A percentile compares a stretch with the other conserved stretches of the same genome.
phyloP scores from a whole-genome alignment of 2,888 invertebrate genomes.

The Criorhina ranunculi region DNA sequence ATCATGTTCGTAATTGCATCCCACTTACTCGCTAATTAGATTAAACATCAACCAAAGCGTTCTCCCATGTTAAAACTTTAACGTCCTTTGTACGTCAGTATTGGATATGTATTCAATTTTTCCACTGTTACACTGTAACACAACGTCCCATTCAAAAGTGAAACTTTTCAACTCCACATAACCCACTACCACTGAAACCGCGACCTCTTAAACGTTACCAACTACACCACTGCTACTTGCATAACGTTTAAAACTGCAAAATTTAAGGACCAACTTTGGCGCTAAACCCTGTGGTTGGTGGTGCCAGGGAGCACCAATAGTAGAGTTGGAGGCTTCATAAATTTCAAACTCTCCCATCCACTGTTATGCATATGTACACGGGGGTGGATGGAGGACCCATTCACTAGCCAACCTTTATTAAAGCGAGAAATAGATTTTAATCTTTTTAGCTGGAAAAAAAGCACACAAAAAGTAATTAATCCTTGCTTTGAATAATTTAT shows the following conservation, averaged over 20 bases:
- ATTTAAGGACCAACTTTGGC: constrained; percentile 63
- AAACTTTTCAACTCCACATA: constrained; percentile 64
- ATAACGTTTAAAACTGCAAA: constrained; percentile 40
- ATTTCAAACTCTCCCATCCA: constrained; percentile 37
- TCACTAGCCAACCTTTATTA: constrained; percentile 27
- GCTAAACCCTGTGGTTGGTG: constrained; percentile 57
- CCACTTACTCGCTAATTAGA: constrained; percentile 52
- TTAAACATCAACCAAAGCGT: constrained; percentile 51
- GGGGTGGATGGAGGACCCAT: too few relatives aligned
- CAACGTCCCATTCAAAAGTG: constrained; percentile 44
- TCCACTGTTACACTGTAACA: constrained; percentile 50
- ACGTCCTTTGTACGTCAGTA: constrained; percentile 27
- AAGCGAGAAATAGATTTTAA: constrained; percentile 60
- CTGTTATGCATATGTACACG: neutral
- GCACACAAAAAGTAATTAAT: constrained; percentile 63
- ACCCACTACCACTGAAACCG: constrained; percentile 42
- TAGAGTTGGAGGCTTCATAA: constrained; percentile 56
- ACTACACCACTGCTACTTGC: constrained; percentile 16
- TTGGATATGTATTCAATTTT: neutral
- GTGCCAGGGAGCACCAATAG: constrained; percentile 45
- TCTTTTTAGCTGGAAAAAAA: constrained; percentile 49
- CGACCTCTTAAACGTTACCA: constrained; percentile 56
- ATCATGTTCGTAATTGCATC: constrained; percentile 2
- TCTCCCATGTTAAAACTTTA: constrained; percentile 14
- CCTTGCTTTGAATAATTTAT: constrained; percentile 62